phyloP scores from a whole-genome alignment of 1,140 invertebrate genomes.

The Berghia stephanieae region DNA sequence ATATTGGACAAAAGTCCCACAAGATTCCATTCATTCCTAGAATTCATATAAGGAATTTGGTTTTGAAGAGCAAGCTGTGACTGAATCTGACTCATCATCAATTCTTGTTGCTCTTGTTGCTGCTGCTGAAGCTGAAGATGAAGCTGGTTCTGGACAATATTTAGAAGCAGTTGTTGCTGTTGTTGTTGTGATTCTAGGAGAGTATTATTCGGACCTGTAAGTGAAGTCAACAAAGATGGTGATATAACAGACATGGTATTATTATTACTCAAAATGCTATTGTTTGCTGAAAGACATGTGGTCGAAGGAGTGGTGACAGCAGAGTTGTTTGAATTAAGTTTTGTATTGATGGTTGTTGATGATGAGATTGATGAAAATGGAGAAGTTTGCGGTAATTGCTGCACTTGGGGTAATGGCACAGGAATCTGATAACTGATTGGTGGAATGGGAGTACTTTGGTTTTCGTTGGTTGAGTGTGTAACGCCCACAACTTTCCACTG shows the following conservation, averaged over 20 bases:
- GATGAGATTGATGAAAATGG: background rate
- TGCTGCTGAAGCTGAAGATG: background rate
- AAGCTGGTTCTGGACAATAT: conserved; percentile 5
- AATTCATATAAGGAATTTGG: no score
- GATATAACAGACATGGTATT: no score
- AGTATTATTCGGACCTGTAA: no score
- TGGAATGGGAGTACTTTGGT: background rate
- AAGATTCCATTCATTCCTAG: conserved; percentile 16
- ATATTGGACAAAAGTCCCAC: conserved; percentile 17
- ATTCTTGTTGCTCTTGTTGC: background rate
- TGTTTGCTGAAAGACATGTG: no score
- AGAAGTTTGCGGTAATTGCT: background rate
- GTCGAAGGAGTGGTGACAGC: no score
- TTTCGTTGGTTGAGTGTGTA: no score
- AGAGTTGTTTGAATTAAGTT: no score
- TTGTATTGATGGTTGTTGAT: background rate
- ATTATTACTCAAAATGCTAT: no score
- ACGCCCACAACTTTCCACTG: conserved; percentile 26
- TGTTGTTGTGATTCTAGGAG: background rate
- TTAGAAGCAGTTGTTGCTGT: background rate
- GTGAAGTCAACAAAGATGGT: no score
- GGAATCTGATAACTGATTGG: no score
- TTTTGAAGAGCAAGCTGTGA: background rate
- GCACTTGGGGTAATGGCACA: background rate
- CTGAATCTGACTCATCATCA: background rate